A percentile compares a stretch with the other conserved stretches of the same genome.
Evolutionary conservation across 2,113 vertebrate genomes (phyloP).

Genomic region (Phaethon lepturus): DNA sequence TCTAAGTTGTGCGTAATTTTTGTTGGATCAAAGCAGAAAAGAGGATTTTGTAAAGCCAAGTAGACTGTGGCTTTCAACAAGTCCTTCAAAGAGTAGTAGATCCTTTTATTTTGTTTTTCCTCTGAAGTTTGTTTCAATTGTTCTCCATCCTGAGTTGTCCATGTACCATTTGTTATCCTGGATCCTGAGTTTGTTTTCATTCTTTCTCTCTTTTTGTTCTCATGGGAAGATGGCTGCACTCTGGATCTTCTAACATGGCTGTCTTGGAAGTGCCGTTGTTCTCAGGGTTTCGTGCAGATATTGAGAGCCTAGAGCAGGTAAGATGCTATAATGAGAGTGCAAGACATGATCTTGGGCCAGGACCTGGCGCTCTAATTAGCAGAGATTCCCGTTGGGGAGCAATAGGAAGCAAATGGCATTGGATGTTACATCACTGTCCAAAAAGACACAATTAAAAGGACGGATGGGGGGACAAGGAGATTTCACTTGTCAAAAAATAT

Average conservation of each 20-base stretch:
- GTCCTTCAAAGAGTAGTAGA: neutral
- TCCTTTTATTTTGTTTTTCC: neutral
- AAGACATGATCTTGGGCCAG: neutral
- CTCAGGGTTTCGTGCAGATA: constrained; percentile 86
- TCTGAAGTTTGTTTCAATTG: neutral
- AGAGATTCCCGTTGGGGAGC: neutral
- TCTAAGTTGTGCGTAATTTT: neutral
- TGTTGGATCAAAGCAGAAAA: neutral
- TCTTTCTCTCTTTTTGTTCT: neutral
- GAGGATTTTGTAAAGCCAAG: neutral
- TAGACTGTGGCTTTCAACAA: neutral
- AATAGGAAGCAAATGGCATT: neutral
- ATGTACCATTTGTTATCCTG: neutral
- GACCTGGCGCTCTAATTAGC: neutral
- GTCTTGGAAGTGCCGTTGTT: constrained; percentile 90
- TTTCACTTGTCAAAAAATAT: neutral
- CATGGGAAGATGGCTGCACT: constrained; percentile 86
- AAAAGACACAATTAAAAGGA: neutral
- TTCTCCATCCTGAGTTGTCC: neutral
- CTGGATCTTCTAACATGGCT: constrained; percentile 94
- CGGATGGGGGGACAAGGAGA: neutral
- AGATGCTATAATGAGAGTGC: neutral
- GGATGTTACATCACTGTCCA: neutral
- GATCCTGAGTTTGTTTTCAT: neutral
- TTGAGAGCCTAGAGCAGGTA: constrained; percentile 92